These are phyloP conservation scores for Lycocerus yunnanus DNA, from an alignment of 2,888 invertebrate species.

Conservation along the genomic window DNA sequence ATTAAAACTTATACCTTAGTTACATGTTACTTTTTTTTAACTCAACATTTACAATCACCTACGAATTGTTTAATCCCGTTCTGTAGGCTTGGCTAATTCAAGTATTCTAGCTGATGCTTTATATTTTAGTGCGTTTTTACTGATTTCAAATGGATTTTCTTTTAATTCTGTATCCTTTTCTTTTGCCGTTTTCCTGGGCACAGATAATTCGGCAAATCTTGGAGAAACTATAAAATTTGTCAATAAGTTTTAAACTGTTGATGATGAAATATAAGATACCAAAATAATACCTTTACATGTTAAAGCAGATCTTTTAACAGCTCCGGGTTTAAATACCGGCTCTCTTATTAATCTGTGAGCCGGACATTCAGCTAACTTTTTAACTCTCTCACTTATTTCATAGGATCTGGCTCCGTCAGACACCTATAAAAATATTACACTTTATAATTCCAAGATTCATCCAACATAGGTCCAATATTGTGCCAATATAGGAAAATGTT, in stretches of 20 bases:
- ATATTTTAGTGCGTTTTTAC: conserved; percentile 58
- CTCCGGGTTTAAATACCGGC: conserved; percentile 18
- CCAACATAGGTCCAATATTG: too few relatives aligned
- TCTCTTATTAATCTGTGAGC: conserved; percentile 33
- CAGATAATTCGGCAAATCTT: conserved; percentile 45
- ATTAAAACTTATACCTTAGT: background rate
- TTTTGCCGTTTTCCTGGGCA: conserved; percentile 47
- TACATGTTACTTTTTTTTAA: background rate
- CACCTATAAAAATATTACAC: conserved; percentile 48
- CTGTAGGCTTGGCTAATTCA: conserved; percentile 56
- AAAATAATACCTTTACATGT: background rate
- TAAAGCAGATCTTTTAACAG: conserved; percentile 32
- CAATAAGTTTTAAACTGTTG: background rate
- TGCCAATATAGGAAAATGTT: too few relatives aligned
- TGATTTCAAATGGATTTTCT: conserved; percentile 58
- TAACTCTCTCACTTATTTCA: conserved; percentile 53
- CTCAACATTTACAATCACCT: background rate
- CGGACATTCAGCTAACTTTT: conserved; percentile 55
- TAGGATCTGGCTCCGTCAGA: conserved; percentile 55
- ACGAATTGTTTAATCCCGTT: conserved; percentile 13
- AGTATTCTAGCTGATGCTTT: conserved; percentile 54
- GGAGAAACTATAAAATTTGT: conserved; percentile 41
- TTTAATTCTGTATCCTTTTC: conserved; percentile 54
- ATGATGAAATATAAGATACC: background rate
- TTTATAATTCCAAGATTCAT: too few relatives aligned